Percentiles rank a stretch among this genome's conserved stretches.
Evolutionary conservation across 2,888 invertebrate genomes (phyloP).

Genomic region (Sphaerolaimus hirsutus): DNA sequence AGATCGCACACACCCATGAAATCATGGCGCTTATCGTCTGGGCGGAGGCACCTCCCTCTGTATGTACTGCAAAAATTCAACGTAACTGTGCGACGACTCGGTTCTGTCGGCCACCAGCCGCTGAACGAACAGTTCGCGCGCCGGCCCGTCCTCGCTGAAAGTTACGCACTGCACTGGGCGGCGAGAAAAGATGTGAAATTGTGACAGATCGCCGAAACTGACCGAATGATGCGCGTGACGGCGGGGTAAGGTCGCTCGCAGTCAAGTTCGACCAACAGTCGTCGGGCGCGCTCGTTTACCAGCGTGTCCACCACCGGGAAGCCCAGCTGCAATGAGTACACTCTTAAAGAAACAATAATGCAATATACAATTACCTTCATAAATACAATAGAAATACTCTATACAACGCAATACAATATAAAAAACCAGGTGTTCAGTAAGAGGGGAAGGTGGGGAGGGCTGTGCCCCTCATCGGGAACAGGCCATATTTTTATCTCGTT

Average conservation of each 20-base stretch:
- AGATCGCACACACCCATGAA: neutral
- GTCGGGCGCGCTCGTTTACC: constrained; percentile 44
- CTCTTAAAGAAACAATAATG: neutral
- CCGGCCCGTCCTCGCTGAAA: constrained; percentile 63
- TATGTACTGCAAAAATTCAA: constrained; percentile 81
- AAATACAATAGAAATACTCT: too few species aligned
- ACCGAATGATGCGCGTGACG: constrained; percentile 37
- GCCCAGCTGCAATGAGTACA: constrained; percentile 34
- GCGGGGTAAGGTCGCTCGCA: constrained; percentile 57
- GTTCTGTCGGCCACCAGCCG: constrained; percentile 74
- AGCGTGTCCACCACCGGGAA: constrained; percentile 53
- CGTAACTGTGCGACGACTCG: constrained; percentile 77
- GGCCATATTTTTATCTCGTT: too few species aligned
- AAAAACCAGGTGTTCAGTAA: too few species aligned
- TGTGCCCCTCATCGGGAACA: too few species aligned
- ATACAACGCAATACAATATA: too few species aligned
- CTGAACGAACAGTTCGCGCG: constrained; percentile 54
- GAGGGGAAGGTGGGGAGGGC: too few species aligned
- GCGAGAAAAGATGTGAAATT: neutral
- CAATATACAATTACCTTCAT: too few species aligned
- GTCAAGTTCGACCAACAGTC: constrained; percentile 56
- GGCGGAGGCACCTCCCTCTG: constrained; percentile 19
- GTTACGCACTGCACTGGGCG: too few species aligned
- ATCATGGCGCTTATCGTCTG: neutral
- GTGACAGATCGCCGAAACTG: too few species aligned